Percentiles rank a stretch among this genome's conserved stretches.
Evolutionary conservation across 2,797 vertebrate species (phyloP).

Genomic region (Rhinella marina): DNA sequence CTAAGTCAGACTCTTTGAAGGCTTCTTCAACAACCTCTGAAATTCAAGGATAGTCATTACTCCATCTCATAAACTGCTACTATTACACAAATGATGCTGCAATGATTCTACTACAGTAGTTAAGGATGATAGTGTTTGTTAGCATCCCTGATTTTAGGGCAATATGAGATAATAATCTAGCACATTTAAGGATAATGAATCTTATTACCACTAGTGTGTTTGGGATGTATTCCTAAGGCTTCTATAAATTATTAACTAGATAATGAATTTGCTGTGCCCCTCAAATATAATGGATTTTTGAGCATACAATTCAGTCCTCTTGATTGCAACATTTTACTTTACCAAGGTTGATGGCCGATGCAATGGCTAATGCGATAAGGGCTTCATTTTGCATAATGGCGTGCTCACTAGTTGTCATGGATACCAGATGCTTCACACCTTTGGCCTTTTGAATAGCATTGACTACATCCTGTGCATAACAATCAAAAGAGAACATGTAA

Average conservation of each 20-base stretch:
- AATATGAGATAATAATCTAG: background rate
- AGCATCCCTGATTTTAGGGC: background rate
- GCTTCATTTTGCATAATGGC: slow-evolving; percentile 90
- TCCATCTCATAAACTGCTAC: background rate
- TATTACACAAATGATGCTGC: background rate
- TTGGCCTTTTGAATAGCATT: slow-evolving; percentile 79
- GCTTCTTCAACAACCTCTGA: slow-evolving; percentile 79
- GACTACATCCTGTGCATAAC: slow-evolving; percentile 81
- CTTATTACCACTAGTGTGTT: background rate
- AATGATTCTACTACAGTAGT: background rate
- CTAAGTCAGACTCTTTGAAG: slow-evolving; percentile 77
- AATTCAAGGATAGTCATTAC: slow-evolving; percentile 28
- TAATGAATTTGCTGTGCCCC: background rate
- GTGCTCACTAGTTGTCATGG: slow-evolving; percentile 86
- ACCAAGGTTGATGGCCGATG: slow-evolving; percentile 84
- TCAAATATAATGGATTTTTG: background rate
- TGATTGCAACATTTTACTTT: slow-evolving; percentile 69
- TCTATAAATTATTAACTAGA: background rate
- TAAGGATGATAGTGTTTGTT: background rate
- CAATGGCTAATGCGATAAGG: slow-evolving; percentile 84
- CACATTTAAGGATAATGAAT: background rate
- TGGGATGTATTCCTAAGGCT: background rate
- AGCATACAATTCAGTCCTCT: background rate
- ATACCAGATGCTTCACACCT: slow-evolving; percentile 84
- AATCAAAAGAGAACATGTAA: slow-evolving; percentile 6